phyloP scores from a whole-genome alignment of 2,113 vertebrate species.

The Perca fluviatilis region DNA sequence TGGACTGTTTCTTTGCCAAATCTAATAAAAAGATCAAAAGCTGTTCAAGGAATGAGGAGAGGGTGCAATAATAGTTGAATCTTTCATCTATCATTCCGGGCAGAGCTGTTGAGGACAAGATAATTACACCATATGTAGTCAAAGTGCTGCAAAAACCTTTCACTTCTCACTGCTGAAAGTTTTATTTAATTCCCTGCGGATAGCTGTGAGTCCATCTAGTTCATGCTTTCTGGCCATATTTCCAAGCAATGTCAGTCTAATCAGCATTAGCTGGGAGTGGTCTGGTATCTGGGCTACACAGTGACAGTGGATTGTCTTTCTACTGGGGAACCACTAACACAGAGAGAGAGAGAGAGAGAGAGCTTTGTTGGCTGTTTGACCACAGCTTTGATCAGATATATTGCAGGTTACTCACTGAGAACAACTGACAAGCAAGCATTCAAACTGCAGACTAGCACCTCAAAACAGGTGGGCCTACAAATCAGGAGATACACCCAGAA shows the following conservation, averaged over 20 bases:
- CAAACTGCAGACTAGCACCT: not conserved
- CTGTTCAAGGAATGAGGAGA: slow-evolving; percentile 52
- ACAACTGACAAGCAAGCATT: not conserved
- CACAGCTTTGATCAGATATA: slow-evolving; percentile 43
- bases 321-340: not conserved
- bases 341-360: not conserved
- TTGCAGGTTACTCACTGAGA: not conserved
- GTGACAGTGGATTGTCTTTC: slow-evolving; percentile 46
- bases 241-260: slow-evolving; percentile 37
- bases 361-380: slow-evolving; percentile 20
- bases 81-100: slow-evolving; percentile 59
- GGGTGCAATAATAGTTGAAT: slow-evolving; percentile 47
- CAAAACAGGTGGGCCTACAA: not conserved
- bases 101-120: slow-evolving; percentile 48
- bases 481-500: too few species aligned
- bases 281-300: slow-evolving; percentile 23
- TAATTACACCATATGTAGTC: slow-evolving; percentile 64
- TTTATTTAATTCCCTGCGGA: slow-evolving; percentile 40
- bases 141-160: slow-evolving; percentile 47
- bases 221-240: slow-evolving; percentile 43
- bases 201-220: slow-evolving; percentile 27
- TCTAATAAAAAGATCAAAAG: slow-evolving; percentile 54
- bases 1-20: slow-evolving; percentile 49
- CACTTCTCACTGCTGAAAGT: slow-evolving; percentile 36
- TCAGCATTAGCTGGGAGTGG: slow-evolving; percentile 37